phyloP scores from a whole-genome alignment of 1,140 invertebrate genomes.

The Pomacea maculata region DNA sequence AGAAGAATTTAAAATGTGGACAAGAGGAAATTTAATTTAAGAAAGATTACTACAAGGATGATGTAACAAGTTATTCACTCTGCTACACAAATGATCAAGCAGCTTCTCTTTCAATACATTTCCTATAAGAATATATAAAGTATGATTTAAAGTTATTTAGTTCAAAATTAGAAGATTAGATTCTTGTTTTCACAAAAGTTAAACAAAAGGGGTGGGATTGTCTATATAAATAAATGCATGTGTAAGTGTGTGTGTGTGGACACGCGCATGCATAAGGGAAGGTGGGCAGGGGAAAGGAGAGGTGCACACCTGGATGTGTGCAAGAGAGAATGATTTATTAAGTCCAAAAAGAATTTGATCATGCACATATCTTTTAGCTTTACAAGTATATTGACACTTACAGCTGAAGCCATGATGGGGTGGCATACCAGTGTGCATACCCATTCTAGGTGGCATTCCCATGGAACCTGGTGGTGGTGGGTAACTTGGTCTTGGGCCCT shows the following conservation, averaged over 20 bases:
- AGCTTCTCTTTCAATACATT: too few species aligned
- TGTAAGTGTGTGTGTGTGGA: constrained; percentile 3
- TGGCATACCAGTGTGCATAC: constrained; percentile 32
- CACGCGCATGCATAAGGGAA: neutral
- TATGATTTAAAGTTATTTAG: too few species aligned
- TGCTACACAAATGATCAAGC: too few species aligned
- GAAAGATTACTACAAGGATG: too few species aligned
- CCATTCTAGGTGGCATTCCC: constrained; percentile 32
- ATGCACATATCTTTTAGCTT: neutral
- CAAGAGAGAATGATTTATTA: neutral
- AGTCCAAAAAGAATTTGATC: neutral
- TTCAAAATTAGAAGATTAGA: too few species aligned
- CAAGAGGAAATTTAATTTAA: too few species aligned
- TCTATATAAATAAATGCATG: neutral
- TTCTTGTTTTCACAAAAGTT: neutral
- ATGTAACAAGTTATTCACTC: too few species aligned
- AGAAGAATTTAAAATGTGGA: too few species aligned
- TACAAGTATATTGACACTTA: constrained; percentile 13
- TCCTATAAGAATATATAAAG: too few species aligned
- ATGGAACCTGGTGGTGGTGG: constrained; percentile 26
- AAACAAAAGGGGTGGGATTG: neutral
- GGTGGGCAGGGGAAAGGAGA: neutral
- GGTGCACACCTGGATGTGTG: neutral
- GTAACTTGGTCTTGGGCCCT: constrained; percentile 37
- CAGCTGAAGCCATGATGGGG: constrained; percentile 22